phyloP scores from a whole-genome alignment of 2,113 vertebrate species.

The Cavia aperea region DNA sequence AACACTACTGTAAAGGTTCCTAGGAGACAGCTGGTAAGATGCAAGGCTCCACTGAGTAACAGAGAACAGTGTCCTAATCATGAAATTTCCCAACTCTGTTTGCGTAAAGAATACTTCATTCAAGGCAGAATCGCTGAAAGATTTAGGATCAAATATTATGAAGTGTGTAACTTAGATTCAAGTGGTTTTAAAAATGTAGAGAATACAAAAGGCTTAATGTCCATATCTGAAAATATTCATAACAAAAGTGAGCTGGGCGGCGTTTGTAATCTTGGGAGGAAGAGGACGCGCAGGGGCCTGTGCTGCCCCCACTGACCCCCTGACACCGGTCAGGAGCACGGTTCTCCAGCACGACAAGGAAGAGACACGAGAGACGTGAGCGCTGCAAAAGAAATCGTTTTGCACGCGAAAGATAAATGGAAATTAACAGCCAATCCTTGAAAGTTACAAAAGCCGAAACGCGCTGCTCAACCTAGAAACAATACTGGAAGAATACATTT shows the following conservation, averaged over 20 bases:
- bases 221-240: neutral
- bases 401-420: neutral
- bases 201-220: neutral
- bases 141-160: neutral
- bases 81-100: neutral
- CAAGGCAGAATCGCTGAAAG: neutral
- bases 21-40: neutral
- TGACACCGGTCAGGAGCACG: neutral
- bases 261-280: neutral
- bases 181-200: neutral
- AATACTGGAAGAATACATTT: neutral
- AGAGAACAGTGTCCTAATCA: neutral
- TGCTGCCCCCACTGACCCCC: accelerated
- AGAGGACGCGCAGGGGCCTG: neutral
- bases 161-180: neutral
- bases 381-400: neutral
- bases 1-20: no score
- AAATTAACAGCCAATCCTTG: neutral
- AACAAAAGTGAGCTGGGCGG: neutral
- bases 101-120: neutral
- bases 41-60: accelerated
- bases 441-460: neutral
- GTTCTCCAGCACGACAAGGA: neutral
- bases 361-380: neutral
- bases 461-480: neutral